A percentile compares a stretch with the other conserved stretches of the same genome.
Evolutionary conservation across 2,888 invertebrate genomes (phyloP).

Genomic region (Sesia bembeciformis): DNA sequence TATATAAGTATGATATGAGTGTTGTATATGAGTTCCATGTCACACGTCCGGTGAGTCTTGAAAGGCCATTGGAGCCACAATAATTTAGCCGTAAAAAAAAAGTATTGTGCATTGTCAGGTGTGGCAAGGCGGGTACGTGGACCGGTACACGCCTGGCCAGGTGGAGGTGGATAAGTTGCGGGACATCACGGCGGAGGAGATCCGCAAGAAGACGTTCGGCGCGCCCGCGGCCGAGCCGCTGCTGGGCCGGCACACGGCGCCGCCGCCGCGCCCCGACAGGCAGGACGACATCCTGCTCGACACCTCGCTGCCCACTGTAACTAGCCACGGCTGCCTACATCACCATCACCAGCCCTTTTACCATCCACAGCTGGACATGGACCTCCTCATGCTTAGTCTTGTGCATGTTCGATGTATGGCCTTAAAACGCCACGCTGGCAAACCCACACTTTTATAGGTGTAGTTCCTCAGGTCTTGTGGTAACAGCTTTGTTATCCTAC

Average conservation of each 20-base stretch:
- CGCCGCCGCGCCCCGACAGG: slow-evolving; percentile 67
- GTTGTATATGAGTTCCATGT: too few species aligned
- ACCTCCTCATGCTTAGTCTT: too few species aligned
- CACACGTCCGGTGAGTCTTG: too few species aligned
- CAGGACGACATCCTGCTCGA: slow-evolving; percentile 72
- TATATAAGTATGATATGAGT: too few species aligned
- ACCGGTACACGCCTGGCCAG: slow-evolving; percentile 66
- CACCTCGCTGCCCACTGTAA: slow-evolving; percentile 71
- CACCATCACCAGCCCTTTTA: background rate
- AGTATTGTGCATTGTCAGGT: slow-evolving; percentile 26
- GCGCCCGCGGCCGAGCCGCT: slow-evolving; percentile 68
- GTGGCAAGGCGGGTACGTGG: slow-evolving; percentile 64
- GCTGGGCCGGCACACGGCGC: slow-evolving; percentile 73
- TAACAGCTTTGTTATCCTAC: too few species aligned
- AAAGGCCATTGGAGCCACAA: too few species aligned
- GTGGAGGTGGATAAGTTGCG: slow-evolving; percentile 47
- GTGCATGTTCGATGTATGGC: too few species aligned
- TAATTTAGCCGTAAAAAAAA: too few species aligned
- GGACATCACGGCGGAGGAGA: slow-evolving; percentile 53
- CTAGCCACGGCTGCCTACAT: background rate
- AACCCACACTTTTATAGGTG: too few species aligned
- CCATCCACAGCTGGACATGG: too few species aligned
- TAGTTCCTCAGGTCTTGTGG: too few species aligned
- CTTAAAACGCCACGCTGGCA: too few species aligned
- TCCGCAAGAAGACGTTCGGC: slow-evolving; percentile 66